Conservation (phyloP, 2,888 invertebrate genomes). For the Acleris laterana region DNA sequence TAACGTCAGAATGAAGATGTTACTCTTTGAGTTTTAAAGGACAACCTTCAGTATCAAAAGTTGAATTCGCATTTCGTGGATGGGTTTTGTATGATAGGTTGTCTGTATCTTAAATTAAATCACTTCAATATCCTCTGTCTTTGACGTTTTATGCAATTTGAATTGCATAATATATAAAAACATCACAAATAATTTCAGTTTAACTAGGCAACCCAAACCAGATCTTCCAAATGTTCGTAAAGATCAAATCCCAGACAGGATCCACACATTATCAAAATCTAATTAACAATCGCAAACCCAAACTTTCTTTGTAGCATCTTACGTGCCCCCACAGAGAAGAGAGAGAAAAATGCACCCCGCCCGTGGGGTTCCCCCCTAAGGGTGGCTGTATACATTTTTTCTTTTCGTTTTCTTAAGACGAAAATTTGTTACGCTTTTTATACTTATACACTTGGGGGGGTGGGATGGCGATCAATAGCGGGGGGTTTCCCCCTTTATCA, state of each 20-base stretch:
- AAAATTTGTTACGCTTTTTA: slow-evolving; percentile 85
- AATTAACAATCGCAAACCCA: slow-evolving; percentile 71
- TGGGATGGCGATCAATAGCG: slow-evolving; percentile 73
- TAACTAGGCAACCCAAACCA: no score
- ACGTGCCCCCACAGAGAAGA: slow-evolving; percentile 61
- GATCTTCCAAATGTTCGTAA: not conserved
- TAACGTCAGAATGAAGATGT: no score
- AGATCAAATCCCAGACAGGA: not conserved
- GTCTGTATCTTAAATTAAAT: no score
- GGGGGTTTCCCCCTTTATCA: slow-evolving; percentile 76
- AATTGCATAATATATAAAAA: no score
- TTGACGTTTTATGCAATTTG: no score
- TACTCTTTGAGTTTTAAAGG: no score
- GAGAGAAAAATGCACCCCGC: slow-evolving; percentile 76
- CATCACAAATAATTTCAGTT: not conserved
- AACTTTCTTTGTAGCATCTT: slow-evolving; percentile 81
- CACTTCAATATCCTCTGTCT: no score
- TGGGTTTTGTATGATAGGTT: no score
- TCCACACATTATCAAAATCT: slow-evolving; percentile 49
- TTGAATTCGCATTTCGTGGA: no score
- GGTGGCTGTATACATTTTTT: slow-evolving; percentile 83
- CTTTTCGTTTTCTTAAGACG: slow-evolving; percentile 85
- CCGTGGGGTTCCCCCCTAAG: slow-evolving; percentile 51
- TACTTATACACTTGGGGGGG: slow-evolving; percentile 77
- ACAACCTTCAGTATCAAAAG: no score